Evolutionary conservation across 2,113 vertebrate species (phyloP), one percentile per base, ranked within the genome.

Genomic region (Rhinichthys klamathensis): DNA sequence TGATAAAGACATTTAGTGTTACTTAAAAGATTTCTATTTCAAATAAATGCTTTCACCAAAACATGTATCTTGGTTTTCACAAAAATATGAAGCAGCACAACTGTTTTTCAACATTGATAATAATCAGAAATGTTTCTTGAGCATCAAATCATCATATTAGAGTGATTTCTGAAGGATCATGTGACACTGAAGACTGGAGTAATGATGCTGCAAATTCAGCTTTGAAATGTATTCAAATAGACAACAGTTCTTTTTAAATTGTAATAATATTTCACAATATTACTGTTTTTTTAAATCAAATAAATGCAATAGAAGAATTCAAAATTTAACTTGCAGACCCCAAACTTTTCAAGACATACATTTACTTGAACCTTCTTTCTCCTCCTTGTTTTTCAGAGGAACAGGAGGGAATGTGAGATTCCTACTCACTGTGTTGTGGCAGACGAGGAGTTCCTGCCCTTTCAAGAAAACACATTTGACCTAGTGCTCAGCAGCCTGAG

Each of bases 361-460:
- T 61, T 25, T 25, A 25, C 58, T 60, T 3, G 3, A 60, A 70
- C 15, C 44, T 11, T 76, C 16, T 32, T 30, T 6, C 74, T 54
- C 25, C 8, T 75, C 3, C 7, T 60, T n/a, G 15, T 38, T 74
- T 30, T 61, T 46, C 91, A 99, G 98, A 97, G 93, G 91, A 94
- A 89, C 32, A 87, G 85, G 12, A 67, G 90, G 25, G 81, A 73
- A 83, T 94, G 91, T 1, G 96, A 97, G 90, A 95, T 99, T 85
- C 96, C 96, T 8, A 94, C 94, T 0, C 84, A 90, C n/a, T 93
- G 46, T 2, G 74, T 99, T 1, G 87, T 97, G 81, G 96, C 96
- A 25, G 97, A 99, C 56, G 97, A 99, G 89, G 98, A 99, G 93
- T 98, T 96, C 85, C 95, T 99, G 89, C 98, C 98, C 12, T 99